Evolutionary conservation across 2,797 vertebrate genomes (phyloP).

Genomic region (Megalops cyprinoides): DNA sequence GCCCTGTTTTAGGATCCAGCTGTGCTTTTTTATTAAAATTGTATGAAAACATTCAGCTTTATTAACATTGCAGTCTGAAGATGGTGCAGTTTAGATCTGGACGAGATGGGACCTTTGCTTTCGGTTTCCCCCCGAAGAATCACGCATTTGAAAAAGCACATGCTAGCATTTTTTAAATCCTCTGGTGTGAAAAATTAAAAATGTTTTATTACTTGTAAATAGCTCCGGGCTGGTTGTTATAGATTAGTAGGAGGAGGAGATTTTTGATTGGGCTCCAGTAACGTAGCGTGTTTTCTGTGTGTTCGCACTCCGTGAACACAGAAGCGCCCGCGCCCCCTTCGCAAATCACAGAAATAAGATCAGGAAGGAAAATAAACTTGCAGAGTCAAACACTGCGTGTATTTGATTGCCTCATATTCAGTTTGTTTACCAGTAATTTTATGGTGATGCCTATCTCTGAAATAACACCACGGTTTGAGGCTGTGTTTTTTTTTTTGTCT

Average conservation of each 20-base stretch:
- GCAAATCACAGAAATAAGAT: too few species aligned
- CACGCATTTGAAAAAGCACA: not conserved
- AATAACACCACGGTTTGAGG: conserved; percentile 51
- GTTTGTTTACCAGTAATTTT: conserved; percentile 54
- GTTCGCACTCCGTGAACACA: not conserved
- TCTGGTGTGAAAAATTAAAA: not conserved
- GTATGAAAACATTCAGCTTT: too few species aligned
- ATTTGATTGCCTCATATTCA: conserved; percentile 53
- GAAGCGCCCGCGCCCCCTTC: not conserved
- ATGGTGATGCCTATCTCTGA: conserved; percentile 55
- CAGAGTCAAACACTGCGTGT: conserved; percentile 17
- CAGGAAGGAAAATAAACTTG: not conserved
- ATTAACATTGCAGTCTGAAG: not conserved
- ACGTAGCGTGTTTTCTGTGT: not conserved
- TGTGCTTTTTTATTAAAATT: not conserved
- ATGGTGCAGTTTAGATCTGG: not conserved
- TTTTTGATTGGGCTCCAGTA: not conserved
- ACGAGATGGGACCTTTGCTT: not conserved
- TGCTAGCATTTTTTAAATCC: not conserved
- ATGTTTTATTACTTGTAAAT: not conserved
- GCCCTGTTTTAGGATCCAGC: not conserved
- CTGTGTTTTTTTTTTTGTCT: conserved; percentile 31
- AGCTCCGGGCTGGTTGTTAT: not conserved
- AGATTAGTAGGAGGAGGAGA: not conserved
- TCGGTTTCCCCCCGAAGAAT: not conserved